Evolutionary conservation across 2,888 invertebrate genomes (phyloP), one percentile per base, ranked within the genome.

Genomic region (Rutpela maculata): DNA sequence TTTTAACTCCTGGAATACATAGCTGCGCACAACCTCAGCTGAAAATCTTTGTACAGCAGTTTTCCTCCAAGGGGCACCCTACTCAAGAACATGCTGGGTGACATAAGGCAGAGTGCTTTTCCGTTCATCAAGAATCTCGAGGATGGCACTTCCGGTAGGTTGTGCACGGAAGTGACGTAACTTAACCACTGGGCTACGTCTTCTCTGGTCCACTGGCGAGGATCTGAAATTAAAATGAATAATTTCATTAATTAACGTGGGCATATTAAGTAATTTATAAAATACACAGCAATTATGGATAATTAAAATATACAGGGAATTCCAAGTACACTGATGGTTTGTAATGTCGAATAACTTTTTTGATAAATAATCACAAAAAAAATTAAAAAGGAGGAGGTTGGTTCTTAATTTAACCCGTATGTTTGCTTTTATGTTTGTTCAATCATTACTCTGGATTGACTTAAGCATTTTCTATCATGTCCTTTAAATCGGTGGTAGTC

Each of bases 71-170:
- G 88, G 0, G 95, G 95, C 50, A 95, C 95, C 60, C 95, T 89
- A 79, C 92, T 91, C 1, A 93, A 91, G 89, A 95, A 95, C 95
- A 95, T 95, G 70, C 93, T 93, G 12, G 92, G 91, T n/a, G 93
- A 92, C 95, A 95, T 95, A 72, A 95, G 91, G 81, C 95, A 95
- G 6, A 95, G 89, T 0, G 95, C 95, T 88, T 95, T 95, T 67
- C 95, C 95, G 89, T 95, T 95, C 95, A 95, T 95, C 0, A 93
- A 93, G 89, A 95, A 95, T 80, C 95, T 90, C 80, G 92, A 92
- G 0, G 90, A 88, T 1, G 91, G 90, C 35, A 92, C 89, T 76
- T 92, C 92, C 0, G 93, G 92, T 0, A 92, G 88, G 1, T 92
- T 91, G 63, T 94, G 94, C 6, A 91, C 89, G 0, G 90, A 88